phyloP scores from a whole-genome alignment of 2,113 vertebrate genomes.

The Perca fluviatilis region DNA sequence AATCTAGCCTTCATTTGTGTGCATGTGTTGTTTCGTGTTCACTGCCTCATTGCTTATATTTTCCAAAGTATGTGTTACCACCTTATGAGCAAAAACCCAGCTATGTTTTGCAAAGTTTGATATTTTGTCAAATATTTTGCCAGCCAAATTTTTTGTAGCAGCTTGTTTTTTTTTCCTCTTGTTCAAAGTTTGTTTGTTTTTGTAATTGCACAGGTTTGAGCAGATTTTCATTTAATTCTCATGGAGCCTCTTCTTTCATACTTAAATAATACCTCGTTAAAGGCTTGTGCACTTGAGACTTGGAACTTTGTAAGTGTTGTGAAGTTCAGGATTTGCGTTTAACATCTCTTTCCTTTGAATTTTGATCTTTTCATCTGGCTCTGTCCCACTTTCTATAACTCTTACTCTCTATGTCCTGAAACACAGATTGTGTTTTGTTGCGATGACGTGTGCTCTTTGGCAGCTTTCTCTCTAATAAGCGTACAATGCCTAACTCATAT shows the following conservation, averaged over 20 bases:
- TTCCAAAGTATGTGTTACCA: neutral
- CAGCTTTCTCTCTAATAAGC: conserved; percentile 17
- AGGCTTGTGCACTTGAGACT: conserved; percentile 17
- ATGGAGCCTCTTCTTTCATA: conserved; percentile 9
- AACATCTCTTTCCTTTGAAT: conserved; percentile 14
- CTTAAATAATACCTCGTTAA: conserved; percentile 25
- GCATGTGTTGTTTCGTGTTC: neutral
- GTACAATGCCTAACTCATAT: neutral
- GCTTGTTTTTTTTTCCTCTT: neutral
- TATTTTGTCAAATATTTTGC: neutral
- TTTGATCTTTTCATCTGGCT: neutral
- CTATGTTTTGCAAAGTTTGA: neutral
- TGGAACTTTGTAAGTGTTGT: neutral
- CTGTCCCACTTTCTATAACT: conserved; percentile 5
- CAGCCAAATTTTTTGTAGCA: neutral
- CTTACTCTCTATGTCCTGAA: neutral
- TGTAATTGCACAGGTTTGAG: neutral
- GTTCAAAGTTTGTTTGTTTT: neutral
- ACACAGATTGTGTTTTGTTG: neutral
- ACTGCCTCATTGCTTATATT: neutral
- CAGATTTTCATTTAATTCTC: conserved; percentile 32
- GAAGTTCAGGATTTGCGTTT: conserved; percentile 16
- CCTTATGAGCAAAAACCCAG: neutral
- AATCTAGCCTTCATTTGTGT: neutral
- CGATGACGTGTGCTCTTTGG: neutral